Evolutionary conservation across 1,140 invertebrate species (phyloP).

Genomic region (Sarcophaga peregrina): DNA sequence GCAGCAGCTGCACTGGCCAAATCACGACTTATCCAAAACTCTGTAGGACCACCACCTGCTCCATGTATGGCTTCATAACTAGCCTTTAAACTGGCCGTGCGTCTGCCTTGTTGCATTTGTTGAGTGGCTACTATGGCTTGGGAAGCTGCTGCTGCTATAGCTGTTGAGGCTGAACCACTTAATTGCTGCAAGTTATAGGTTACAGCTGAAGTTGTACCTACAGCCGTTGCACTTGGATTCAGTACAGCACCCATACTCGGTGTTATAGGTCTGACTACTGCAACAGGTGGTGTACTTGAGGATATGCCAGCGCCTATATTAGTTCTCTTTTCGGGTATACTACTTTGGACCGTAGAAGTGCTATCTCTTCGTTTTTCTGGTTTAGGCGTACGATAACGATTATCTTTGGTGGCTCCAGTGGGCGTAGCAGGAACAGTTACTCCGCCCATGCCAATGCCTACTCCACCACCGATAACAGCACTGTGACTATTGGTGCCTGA

Average conservation of each 20-base stretch:
- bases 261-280: slow-evolving; percentile 46
- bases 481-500: slow-evolving; percentile 41
- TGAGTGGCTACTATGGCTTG: slow-evolving; percentile 97
- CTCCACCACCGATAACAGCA: slow-evolving; percentile 10
- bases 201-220: slow-evolving; percentile 50
- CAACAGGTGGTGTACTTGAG: slow-evolving; percentile 45
- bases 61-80: slow-evolving; percentile 88
- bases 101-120: slow-evolving; percentile 94
- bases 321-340: slow-evolving; percentile 67
- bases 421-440: slow-evolving; percentile 41
- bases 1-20: slow-evolving; percentile 46
- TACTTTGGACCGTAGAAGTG: slow-evolving; percentile 63
- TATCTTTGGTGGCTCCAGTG: slow-evolving; percentile 42
- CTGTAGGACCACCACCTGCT: slow-evolving; percentile 70
- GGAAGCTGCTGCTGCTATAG: slow-evolving; percentile 93
- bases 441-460: slow-evolving; percentile 33
- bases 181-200: slow-evolving; percentile 71
- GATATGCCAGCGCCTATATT: slow-evolving; percentile 54
- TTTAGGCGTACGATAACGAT: slow-evolving; percentile 65
- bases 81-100: slow-evolving; percentile 94
- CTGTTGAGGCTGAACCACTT: slow-evolving; percentile 74
- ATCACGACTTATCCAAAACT: slow-evolving; percentile 67
- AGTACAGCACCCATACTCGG: slow-evolving; percentile 46
- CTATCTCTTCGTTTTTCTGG: slow-evolving; percentile 71
- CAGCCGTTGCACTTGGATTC: slow-evolving; percentile 45